Conservation (phyloP, 2,797 vertebrate genomes). For the Takifugu rubripes region DNA sequence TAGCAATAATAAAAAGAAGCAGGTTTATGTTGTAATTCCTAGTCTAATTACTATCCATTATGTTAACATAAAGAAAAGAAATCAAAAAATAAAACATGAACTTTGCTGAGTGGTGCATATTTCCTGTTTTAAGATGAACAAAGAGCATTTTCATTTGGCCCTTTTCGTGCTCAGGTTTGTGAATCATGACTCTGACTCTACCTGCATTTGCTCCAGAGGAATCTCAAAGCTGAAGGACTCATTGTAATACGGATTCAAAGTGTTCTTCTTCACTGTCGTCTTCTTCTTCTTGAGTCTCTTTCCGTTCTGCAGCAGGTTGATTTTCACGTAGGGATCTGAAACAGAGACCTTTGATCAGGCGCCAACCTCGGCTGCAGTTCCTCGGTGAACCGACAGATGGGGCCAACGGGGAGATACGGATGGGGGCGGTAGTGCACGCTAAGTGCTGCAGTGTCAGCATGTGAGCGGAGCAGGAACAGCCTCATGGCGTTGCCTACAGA, state of each 20-base stretch:
- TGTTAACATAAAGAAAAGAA: not conserved
- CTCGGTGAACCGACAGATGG: conserved; percentile 60
- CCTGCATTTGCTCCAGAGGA: conserved; percentile 97
- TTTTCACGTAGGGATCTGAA: conserved; percentile 97
- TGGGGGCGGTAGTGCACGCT: conserved; percentile 34
- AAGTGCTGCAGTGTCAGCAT: conserved; percentile 71
- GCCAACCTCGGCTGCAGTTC: conserved; percentile 37
- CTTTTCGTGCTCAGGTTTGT: too few relatives aligned
- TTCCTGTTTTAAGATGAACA: not conserved
- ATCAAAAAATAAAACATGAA: not conserved
- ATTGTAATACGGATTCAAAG: conserved; percentile 96
- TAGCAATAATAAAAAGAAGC: not conserved
- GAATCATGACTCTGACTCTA: conserved; percentile 37
- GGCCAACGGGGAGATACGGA: conserved; percentile 37
- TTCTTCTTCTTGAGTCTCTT: conserved; percentile 99
- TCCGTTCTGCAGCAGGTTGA: conserved; percentile 94
- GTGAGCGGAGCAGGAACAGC: conserved; percentile 52
- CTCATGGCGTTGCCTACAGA: conserved; percentile 48
- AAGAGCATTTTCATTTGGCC: not conserved
- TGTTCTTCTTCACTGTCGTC: conserved; percentile 98
- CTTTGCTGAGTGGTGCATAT: not conserved
- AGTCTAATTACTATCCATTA: not conserved
- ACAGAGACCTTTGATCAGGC: not conserved
- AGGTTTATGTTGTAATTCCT: not conserved
- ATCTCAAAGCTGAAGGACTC: conserved; percentile 99